Evolutionary conservation across 1,140 invertebrate genomes (phyloP), one percentile per base, ranked within the genome.

Genomic region (Drosophila prosaltans): DNA sequence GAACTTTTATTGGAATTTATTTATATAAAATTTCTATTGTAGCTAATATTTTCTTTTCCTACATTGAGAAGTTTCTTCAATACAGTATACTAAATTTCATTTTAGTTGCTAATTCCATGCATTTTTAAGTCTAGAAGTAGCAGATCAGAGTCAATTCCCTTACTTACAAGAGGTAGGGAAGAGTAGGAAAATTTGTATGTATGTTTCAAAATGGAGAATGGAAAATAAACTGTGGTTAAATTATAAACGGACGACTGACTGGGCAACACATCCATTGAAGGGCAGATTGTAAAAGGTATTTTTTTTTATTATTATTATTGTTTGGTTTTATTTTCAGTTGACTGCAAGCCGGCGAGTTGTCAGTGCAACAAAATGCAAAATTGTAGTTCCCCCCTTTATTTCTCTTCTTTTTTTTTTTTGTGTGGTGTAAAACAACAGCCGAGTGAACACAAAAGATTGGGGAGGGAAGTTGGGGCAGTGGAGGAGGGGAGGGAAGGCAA

Each of bases 231-330:
- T 88, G 83, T 67, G 83, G 83, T 86, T 88, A 80, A 69, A 86
- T 86, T 86, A 86, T 86, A 74, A 86, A 82, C 83, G 83, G 83
- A 57, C 83, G 83, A 86, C 66, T 79, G 79, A 79, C 59, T 43
- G 58, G 11, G 59, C 72, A 86, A 79, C 28, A 30, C 72, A 72
- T 86, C 76, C 51, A 70, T 63, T 81, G 82, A 86, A 86, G 82
- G 82, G 82, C 82, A 36, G 66, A 58, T 61, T 9, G 61, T 51
- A 63, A 45, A 69, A 76, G 24, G 32, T 36, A 6, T 36, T 36
- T 36, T 36, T 36, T 36, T 36, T 36, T 36, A 36, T 36, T 36
- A 6, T 36, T 36, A 6, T 36, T 36, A 36, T 36, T 36, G 32
- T 39, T 48, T 69, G 30, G 69, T 69, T 32, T 40, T 41, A 65